phyloP scores from a whole-genome alignment of 2,113 vertebrate genomes.

The Oreochromis niloticus region DNA sequence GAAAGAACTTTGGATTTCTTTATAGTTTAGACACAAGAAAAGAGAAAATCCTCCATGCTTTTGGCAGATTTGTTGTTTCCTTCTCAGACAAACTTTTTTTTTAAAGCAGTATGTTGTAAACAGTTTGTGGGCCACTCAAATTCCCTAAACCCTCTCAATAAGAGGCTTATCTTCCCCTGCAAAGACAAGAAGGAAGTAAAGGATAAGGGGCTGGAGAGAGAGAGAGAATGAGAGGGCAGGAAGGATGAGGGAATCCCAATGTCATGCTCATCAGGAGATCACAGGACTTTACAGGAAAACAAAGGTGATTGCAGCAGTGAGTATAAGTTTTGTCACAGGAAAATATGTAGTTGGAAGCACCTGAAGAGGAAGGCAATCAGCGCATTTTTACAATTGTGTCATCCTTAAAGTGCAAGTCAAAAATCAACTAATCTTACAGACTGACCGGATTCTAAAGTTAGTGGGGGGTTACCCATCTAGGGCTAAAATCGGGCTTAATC shows the following conservation, averaged over 20 bases:
- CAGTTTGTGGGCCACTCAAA: slow-evolving; percentile 13
- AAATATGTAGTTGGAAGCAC: background rate
- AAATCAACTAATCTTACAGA: background rate
- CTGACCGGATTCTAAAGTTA: background rate
- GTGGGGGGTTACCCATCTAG: background rate
- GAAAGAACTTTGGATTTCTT: background rate
- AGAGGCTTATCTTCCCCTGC: slow-evolving; percentile 65
- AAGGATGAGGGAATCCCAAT: slow-evolving; percentile 37
- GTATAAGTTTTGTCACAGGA: background rate
- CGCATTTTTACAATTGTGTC: background rate
- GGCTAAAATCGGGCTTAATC: background rate
- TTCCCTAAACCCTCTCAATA: slow-evolving; percentile 29
- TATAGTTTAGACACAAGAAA: background rate
- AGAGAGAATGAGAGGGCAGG: slow-evolving; percentile 10
- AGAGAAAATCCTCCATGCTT: background rate
- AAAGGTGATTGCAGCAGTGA: background rate
- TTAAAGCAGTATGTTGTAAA: slow-evolving; percentile 1
- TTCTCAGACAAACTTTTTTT: background rate
- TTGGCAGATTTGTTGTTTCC: background rate
- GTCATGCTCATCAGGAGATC: slow-evolving; percentile 33
- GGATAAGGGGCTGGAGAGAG: slow-evolving; percentile 2
- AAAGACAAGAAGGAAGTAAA: slow-evolving; percentile 43
- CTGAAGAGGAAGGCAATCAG: background rate
- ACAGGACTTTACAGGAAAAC: slow-evolving; percentile 9
- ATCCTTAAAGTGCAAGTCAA: background rate